Evolutionary conservation across 2,797 vertebrate species (phyloP), one percentile per base, ranked within the genome.

Genomic region (Yasuhikotakia modesta): DNA sequence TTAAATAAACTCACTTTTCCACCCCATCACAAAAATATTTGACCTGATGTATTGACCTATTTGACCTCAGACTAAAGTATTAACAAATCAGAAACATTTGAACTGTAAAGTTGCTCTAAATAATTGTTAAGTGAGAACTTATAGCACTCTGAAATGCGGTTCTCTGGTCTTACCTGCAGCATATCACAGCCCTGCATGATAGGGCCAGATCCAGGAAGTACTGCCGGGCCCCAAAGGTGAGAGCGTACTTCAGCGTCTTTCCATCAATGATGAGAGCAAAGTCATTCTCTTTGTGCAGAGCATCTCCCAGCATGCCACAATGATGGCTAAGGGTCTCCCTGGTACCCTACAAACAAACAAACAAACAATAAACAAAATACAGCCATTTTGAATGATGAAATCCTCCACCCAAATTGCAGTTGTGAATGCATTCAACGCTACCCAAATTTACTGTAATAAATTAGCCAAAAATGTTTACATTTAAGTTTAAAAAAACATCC

Each of bases 101-200:
- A 71, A 17, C 12, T 50, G 16, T 3, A 69, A n/a, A 67, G 13
- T 35, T 5, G 30, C 19, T 68, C 30, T 16, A 5, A 69, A 35
- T 21, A 14, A 30, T 27, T 50, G 24, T 30, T 30, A 30, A 7
- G 17, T 8, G 27, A 27, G 2, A 27, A 27, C 27, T 27, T n/a
- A n/a, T 27, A 27, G 4, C 27, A 27, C 27, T 27, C 4, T 27
- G n/a, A n/a, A n/a, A 4, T 60, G 32, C 0, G 63, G 24, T 61
- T 35, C 50, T 52, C 21, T 5, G 22, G 4, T 3, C 45, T 12
- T 93, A 99, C 97, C 98, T 97, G 96, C 98, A 99, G 90, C 97
- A 99, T 87, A 99, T 97, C 86, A 99, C 98, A 57, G 97, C 96
- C 94, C 96, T 98, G 92, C 98, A 99, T 0, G 97, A 99, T 88